Evolutionary conservation across 2,888 invertebrate genomes (phyloP), one percentile per base, ranked within the genome.

Genomic region (Aporophyla nigra): DNA sequence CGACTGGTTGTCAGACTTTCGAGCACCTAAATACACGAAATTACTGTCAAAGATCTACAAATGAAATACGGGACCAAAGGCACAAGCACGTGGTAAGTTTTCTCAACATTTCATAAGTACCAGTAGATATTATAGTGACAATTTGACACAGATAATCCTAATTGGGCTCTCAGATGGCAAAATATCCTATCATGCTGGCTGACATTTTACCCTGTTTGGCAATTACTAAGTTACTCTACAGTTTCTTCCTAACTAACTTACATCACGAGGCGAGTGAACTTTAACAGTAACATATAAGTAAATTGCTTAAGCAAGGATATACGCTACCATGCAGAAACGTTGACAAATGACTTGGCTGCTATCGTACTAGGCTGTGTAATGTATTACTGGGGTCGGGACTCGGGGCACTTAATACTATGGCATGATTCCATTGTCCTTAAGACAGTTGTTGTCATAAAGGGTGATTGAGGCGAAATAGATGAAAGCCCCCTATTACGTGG

Each of bases 291-390:
- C 54, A 61, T 51, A 54, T 59, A 81, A 43, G 51, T 51, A 59
- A 71, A 81, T 74, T 63, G 46, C 27, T 21, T 16, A 54, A 85
- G 49, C 51, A 43, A 81, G 67, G 68, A 80, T n/a, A 80, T 62
- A 62, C 51, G 59, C 54, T 58, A 62, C 61, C 67, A 65, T 68
- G 65, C 68, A 71, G 54, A 56, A 68, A 51, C 21, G 21, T 61
- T 75, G 86, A 76, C 56, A 69, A 65, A 71, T 71, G 43, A 72
- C 61, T 66, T 33, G 53, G 33, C n/a, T 49, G 49, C 16, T 3
- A 33, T 33, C 14, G 33, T 58, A 51, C 33, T 59, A 46, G 58
- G 12, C 51, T 14, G 10, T 27, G 16, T 65, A 63, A 61, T 73
- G 67, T 54, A 59, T 67, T 40, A 51, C 54, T 27, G 21, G 33